A percentile compares a stretch with the other conserved stretches of the same genome.
These are phyloP conservation scores for Urocynchramus pylzowi DNA, from an alignment of 2,113 vertebrate genomes.

Conservation along the genomic window DNA sequence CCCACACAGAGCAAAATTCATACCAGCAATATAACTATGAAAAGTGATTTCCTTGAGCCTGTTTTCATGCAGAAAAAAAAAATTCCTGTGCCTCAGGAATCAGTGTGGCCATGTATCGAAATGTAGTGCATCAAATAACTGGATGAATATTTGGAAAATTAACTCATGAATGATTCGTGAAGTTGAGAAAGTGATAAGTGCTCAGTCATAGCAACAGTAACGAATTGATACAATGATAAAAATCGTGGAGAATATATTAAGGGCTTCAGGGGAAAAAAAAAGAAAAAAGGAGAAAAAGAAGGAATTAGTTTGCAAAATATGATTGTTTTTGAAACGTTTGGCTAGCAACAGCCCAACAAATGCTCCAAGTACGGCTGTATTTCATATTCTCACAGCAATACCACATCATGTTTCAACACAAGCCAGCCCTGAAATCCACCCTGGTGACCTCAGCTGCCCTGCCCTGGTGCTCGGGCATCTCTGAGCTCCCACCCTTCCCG, in stretches of 20 bases:
- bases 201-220: not conserved
- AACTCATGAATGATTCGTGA: not conserved
- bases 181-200: not conserved
- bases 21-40: not conserved
- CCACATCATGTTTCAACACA: not conserved
- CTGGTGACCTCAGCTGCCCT: constrained; percentile 38
- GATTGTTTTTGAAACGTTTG: constrained; percentile 8
- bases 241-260: not conserved
- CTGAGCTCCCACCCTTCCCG: not conserved
- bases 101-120: fast-evolving
- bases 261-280: not conserved
- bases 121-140: not conserved
- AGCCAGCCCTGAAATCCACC: not conserved
- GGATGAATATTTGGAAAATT: not conserved
- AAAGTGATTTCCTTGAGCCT: not conserved
- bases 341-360: constrained; percentile 46
- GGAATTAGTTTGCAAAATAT: constrained; percentile 26
- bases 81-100: not conserved
- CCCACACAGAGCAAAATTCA: not conserved
- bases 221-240: not conserved
- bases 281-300: not conserved
- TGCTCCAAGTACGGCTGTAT: not conserved
- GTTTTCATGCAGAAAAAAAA: not conserved
- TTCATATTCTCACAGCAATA: constrained; percentile 9
- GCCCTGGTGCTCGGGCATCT: not conserved